Evolutionary conservation across 2,888 invertebrate species (phyloP).

Genomic region (Coremacera marginata): DNA sequence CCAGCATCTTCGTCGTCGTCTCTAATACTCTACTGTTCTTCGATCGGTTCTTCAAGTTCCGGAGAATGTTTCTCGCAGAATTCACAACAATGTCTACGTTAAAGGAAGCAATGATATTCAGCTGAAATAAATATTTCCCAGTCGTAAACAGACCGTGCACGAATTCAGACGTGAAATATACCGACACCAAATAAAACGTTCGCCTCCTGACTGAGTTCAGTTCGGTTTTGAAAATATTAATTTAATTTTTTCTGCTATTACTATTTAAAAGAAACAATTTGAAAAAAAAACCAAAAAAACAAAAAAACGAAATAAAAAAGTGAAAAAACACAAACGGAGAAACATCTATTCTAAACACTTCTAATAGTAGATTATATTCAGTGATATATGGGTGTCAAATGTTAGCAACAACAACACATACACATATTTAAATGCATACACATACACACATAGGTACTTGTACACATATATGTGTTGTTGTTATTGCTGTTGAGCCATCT

Average conservation of each 20-base stretch:
- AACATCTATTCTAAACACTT: slow-evolving; percentile 47
- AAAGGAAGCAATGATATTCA: slow-evolving; percentile 26
- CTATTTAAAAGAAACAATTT: slow-evolving; percentile 36
- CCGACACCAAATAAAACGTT: slow-evolving; percentile 38
- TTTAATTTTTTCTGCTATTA: slow-evolving; percentile 24
- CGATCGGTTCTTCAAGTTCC: slow-evolving; percentile 12
- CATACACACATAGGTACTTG: slow-evolving; percentile 11
- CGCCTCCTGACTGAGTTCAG: slow-evolving; percentile 24
- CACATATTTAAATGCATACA: slow-evolving; percentile 27
- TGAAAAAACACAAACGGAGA: slow-evolving; percentile 37
- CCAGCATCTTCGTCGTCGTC: neutral
- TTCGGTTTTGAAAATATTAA: slow-evolving; percentile 19
- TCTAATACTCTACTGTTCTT: neutral
- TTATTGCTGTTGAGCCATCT: slow-evolving; percentile 11
- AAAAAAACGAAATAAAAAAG: slow-evolving; percentile 29
- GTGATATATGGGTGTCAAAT: slow-evolving; percentile 54
- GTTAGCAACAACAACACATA: slow-evolving; percentile 44
- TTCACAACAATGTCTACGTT: slow-evolving; percentile 9
- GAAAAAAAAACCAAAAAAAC: too few species aligned
- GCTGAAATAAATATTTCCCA: slow-evolving; percentile 55
- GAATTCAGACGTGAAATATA: slow-evolving; percentile 66
- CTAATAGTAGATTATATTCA: slow-evolving; percentile 54
- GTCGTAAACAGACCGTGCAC: slow-evolving; percentile 67
- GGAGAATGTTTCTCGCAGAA: slow-evolving; percentile 29
- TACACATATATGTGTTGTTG: slow-evolving; percentile 11